These are phyloP conservation scores for Nipponacmea schrenckii DNA, from an alignment of 2,888 invertebrate genomes.

Conservation along the genomic window DNA sequence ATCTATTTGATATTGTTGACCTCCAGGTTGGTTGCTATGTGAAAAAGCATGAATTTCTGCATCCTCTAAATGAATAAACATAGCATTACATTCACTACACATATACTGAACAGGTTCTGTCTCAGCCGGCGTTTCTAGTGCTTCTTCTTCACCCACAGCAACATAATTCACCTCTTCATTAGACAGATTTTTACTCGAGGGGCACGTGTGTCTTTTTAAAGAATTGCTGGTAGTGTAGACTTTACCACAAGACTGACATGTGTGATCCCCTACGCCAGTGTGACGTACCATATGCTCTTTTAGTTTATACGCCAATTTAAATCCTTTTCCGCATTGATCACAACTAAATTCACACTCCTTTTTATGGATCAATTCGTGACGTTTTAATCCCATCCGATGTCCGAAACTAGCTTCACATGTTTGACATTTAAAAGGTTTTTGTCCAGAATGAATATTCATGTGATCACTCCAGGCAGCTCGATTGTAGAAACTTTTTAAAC, in stretches of 20 bases:
- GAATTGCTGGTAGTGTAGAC: conserved; percentile 38
- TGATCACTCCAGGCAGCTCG: conserved; percentile 36
- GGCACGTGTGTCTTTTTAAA: conserved; percentile 32
- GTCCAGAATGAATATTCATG: conserved; percentile 43
- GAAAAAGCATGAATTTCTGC: no score
- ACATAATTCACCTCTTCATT: not conserved
- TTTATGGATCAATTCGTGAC: conserved; percentile 34
- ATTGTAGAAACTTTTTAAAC: conserved; percentile 36
- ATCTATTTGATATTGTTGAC: no score
- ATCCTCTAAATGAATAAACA: no score
- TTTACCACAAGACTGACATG: conserved; percentile 30
- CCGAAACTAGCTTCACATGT: conserved; percentile 33
- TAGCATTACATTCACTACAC: no score
- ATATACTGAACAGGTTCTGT: conserved; percentile 17
- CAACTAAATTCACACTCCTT: conserved; percentile 37
- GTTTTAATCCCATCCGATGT: conserved; percentile 36
- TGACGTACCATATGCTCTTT: conserved; percentile 39
- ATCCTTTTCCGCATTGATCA: conserved; percentile 36
- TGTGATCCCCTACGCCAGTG: conserved; percentile 33
- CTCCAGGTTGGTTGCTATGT: no score
- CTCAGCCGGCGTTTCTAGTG: not conserved
- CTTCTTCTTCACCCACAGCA: not conserved
- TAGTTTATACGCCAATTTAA: conserved; percentile 40
- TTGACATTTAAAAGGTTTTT: conserved; percentile 37
- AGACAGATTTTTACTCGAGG: not conserved